phyloP scores from a whole-genome alignment of 2,113 vertebrate species.

The Mohoua ochrocephala region DNA sequence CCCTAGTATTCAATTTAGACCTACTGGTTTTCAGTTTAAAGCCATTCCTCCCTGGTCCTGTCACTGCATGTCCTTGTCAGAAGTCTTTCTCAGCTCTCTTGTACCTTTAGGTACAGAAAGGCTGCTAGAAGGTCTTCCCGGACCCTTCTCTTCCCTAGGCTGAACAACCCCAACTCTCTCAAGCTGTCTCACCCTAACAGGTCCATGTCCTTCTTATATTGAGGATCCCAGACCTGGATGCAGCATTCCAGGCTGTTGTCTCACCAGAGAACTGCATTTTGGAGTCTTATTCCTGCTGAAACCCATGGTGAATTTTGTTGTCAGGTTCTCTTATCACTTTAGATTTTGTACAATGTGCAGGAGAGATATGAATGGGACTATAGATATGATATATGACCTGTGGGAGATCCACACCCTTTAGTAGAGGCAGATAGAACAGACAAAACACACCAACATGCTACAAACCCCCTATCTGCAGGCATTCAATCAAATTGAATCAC shows the following conservation, averaged over 20 bases:
- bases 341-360: not conserved
- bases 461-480: not conserved
- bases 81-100: not conserved
- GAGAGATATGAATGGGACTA: not conserved
- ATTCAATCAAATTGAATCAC: not conserved
- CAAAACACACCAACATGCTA: not conserved
- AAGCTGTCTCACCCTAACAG: not conserved
- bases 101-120: not conserved
- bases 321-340: not conserved
- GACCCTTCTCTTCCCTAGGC: not conserved
- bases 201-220: too few species aligned
- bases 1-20: not conserved
- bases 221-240: not conserved
- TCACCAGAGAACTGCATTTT: not conserved
- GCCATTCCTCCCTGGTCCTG: not conserved
- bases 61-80: not conserved
- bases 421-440: not conserved
- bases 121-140: not conserved
- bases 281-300: not conserved
- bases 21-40: not conserved
- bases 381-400: not conserved
- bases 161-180: not conserved
- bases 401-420: not conserved
- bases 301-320: not conserved
- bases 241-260: not conserved